These are phyloP conservation scores for Xylota segnis DNA, from an alignment of 2,888 invertebrate species.

Conservation along the genomic window DNA sequence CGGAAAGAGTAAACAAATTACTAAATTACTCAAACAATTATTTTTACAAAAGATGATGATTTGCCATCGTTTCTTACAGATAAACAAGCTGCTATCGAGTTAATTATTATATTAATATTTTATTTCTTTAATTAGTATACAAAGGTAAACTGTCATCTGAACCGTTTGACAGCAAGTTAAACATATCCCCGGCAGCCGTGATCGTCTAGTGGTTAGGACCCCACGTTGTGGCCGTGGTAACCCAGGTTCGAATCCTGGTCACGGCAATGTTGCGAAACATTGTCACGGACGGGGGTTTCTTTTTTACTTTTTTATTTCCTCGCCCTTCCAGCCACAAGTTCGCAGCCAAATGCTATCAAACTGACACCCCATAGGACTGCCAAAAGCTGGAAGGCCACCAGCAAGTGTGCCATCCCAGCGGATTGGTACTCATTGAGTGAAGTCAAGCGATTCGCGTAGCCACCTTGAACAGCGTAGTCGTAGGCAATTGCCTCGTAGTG, in stretches of 20 bases:
- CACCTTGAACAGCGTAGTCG: conserved; percentile 78
- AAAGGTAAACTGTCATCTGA: no score
- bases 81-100: no score
- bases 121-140: no score
- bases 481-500: conserved; percentile 79
- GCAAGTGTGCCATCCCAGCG: conserved; percentile 79
- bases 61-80: no score
- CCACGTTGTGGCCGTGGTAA: conserved; percentile 83
- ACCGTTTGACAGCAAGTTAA: no score
- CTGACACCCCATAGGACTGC: conserved; percentile 55
- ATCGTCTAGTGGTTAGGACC: conserved; percentile 83
- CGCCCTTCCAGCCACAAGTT: neutral
- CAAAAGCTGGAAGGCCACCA: conserved; percentile 79
- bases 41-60: no score
- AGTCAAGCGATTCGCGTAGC: conserved; percentile 78
- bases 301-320: conserved; percentile 20
- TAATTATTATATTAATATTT: no score
- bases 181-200: conserved; percentile 79
- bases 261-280: conserved; percentile 80
- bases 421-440: conserved; percentile 78
- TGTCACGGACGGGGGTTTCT: conserved; percentile 56
- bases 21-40: no score
- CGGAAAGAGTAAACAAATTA: no score
- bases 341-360: conserved; percentile 4
- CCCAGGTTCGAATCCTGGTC: conserved; percentile 83